phyloP scores from a whole-genome alignment of 2,113 vertebrate genomes.

The Limanda limanda region DNA sequence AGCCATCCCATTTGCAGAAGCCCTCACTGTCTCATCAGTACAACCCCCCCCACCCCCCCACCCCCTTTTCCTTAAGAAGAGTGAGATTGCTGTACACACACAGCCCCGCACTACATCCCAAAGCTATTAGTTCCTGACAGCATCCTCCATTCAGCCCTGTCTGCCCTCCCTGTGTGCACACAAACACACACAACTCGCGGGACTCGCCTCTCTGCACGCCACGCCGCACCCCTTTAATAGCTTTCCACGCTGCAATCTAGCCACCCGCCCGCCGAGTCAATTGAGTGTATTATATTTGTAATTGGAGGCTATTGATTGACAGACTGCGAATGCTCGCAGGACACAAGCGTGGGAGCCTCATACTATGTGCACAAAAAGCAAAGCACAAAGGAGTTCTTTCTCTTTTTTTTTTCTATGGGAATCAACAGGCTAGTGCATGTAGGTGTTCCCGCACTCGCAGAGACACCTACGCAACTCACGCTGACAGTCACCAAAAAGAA shows the following conservation, averaged over 20 bases:
- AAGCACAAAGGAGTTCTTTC: constrained; percentile 54
- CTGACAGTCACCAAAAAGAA: constrained; percentile 58
- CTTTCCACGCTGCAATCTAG: constrained; percentile 77
- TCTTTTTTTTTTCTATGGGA: constrained; percentile 10
- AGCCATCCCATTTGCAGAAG: constrained; percentile 17
- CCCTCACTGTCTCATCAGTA: constrained; percentile 38
- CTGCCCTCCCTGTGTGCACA: constrained; percentile 36
- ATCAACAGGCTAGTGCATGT: constrained; percentile 8
- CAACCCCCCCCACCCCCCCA: neutral
- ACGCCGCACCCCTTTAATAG: constrained; percentile 76
- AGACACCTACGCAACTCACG: constrained; percentile 15
- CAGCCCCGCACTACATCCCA: constrained; percentile 74
- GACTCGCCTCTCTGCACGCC: constrained; percentile 63
- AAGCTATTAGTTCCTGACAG: constrained; percentile 79
- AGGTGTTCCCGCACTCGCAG: neutral
- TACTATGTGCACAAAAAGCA: constrained; percentile 42
- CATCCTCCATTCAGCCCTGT: constrained; percentile 69
- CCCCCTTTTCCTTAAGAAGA: constrained; percentile 42
- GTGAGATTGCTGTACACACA: constrained; percentile 74
- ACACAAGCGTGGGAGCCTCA: constrained; percentile 63
- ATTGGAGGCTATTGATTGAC: constrained; percentile 82
- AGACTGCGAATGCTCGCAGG: constrained; percentile 62
- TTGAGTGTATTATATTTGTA: constrained; percentile 81
- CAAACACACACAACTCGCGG: constrained; percentile 41
- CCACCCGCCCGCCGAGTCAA: constrained; percentile 70